Evolutionary conservation across 2,113 vertebrate genomes (phyloP).

Genomic region (Pteruthius melanotis): DNA sequence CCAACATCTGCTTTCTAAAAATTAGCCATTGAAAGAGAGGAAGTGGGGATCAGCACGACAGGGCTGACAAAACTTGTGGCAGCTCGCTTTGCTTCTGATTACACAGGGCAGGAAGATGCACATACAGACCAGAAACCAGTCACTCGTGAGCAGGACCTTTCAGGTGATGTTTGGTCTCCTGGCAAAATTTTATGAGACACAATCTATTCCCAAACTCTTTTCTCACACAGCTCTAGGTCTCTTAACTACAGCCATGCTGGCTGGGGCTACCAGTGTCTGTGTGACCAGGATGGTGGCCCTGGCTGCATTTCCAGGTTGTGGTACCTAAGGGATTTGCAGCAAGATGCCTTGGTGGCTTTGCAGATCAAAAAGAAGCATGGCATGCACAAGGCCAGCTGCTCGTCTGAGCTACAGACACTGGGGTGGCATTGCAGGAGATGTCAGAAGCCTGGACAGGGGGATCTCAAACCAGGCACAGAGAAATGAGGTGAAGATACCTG

Average conservation of each 20-base stretch:
- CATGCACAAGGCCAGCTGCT: background rate
- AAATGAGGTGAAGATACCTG: background rate
- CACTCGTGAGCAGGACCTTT: background rate
- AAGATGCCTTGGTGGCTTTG: background rate
- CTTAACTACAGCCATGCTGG: background rate
- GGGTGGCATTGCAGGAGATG: background rate
- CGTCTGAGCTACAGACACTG: background rate
- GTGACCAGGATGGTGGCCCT: background rate
- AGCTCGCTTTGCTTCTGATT: background rate
- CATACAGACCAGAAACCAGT: fast-evolving
- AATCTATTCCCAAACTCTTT: background rate
- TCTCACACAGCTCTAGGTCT: fast-evolving
- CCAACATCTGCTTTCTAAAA: background rate
- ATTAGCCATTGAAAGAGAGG: background rate
- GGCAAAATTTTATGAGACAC: background rate
- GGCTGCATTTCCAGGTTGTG: fast-evolving
- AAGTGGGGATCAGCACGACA: background rate
- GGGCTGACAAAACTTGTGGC: background rate
- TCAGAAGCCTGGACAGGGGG: background rate
- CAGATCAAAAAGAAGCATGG: background rate
- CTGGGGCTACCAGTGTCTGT: fast-evolving
- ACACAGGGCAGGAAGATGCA: background rate
- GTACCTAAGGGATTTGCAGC: background rate
- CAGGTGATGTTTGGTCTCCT: background rate
- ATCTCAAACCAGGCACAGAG: background rate